These are phyloP conservation scores for Drosophila ogumai DNA, from an alignment of 1,140 invertebrate genomes.

Conservation along the genomic window DNA sequence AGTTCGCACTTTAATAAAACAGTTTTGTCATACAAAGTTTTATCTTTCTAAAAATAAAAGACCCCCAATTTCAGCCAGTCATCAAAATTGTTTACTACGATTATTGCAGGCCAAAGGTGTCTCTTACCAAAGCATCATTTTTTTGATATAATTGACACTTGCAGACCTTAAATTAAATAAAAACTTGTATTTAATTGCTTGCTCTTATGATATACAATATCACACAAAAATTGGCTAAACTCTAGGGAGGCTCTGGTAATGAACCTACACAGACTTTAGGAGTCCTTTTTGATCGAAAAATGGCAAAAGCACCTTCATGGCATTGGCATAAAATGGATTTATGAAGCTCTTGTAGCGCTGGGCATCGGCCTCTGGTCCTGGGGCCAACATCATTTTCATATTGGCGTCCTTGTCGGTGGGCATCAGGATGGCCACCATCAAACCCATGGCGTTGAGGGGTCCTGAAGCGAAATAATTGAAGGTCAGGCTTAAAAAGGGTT, in stretches of 20 bases:
- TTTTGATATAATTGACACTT: neutral
- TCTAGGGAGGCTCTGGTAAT: neutral
- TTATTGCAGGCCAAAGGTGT: neutral
- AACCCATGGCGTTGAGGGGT: constrained; percentile 31
- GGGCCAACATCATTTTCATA: constrained; percentile 52
- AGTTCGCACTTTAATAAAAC: constrained; percentile 1
- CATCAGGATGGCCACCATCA: constrained; percentile 37
- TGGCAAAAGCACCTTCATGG: constrained; percentile 53
- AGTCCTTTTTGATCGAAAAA: constrained; percentile 61
- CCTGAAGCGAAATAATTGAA: constrained; percentile 21
- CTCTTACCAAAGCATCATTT: neutral
- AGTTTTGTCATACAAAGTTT: neutral
- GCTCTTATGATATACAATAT: constrained; percentile 32
- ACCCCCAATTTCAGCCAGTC: constrained; percentile 16
- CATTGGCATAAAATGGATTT: constrained; percentile 52
- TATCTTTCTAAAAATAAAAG: neutral
- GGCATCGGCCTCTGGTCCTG: constrained; percentile 58
- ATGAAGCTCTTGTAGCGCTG: constrained; percentile 35
- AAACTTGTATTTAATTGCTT: constrained; percentile 10
- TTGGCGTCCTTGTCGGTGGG: constrained; percentile 67
- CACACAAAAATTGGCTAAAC: constrained; percentile 21
- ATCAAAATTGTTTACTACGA: constrained; percentile 14
- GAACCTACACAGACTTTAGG: constrained; percentile 13
- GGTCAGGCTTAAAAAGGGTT: neutral
- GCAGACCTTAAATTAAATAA: constrained; percentile 2